phyloP scores from a whole-genome alignment of 92 coral and sea anemone species.

The Paragorgia papillata region DNA sequence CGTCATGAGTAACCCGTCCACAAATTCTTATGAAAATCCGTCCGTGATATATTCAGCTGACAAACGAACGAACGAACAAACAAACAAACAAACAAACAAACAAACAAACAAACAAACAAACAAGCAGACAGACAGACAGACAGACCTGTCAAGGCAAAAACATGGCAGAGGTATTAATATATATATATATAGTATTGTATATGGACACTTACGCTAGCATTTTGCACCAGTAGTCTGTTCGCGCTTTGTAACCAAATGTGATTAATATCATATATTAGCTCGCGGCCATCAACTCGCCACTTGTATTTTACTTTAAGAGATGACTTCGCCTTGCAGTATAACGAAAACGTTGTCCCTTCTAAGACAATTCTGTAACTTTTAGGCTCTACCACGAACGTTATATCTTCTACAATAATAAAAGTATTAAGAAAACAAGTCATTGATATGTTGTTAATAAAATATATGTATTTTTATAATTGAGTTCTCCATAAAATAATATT shows the following conservation, averaged over 20 bases:
- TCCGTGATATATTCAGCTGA: too few relatives aligned
- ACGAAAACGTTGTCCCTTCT: conserved; percentile 15
- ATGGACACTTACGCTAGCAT: conserved; percentile 25
- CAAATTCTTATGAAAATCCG: too few relatives aligned
- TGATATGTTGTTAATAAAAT: neutral
- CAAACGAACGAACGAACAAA: too few relatives aligned
- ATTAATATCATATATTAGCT: conserved; percentile 16
- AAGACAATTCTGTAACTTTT: neutral
- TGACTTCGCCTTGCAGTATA: conserved; percentile 19
- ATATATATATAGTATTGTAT: neutral
- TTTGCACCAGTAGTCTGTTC: conserved; percentile 15
- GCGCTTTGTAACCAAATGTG: conserved; percentile 8
- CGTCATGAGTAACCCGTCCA: too few relatives aligned
- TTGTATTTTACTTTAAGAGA: conserved; percentile 24
- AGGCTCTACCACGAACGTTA: conserved; percentile 13
- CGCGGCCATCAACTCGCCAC: conserved; percentile 26
- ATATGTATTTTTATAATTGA: too few relatives aligned
- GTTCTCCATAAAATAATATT: too few relatives aligned
- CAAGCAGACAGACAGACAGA: too few relatives aligned
- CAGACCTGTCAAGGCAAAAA: too few relatives aligned
- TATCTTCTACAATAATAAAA: conserved; percentile 26
- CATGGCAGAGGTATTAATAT: too few relatives aligned
- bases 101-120: too few relatives aligned
- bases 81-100: too few relatives aligned
- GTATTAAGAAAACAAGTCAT: neutral